Evolutionary conservation across 2,113 vertebrate species (phyloP), one percentile per base, ranked within the genome.

Genomic region (Stomatorhinus ivindoensis): DNA sequence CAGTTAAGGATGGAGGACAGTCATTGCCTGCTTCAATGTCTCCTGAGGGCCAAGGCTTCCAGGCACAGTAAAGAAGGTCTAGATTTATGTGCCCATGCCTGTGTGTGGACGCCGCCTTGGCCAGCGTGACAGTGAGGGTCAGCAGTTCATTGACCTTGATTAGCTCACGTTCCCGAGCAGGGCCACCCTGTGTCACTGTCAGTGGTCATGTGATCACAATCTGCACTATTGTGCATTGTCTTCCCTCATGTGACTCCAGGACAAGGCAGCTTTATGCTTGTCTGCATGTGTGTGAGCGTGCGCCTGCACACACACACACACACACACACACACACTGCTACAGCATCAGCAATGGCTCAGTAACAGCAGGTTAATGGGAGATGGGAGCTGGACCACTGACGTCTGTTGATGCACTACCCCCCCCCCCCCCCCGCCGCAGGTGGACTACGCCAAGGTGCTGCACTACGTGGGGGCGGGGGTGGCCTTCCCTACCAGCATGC

Each of bases 381-480:
- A 15, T 10, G 31, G 69, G 27, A 73, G 69, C 58, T 9, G 58
- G 24, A 61, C 58, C 58, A 10, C 24, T n/a, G 65, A 35, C 0
- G 15, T 39, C 15, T 76, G 31, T 31, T 11, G 31, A 39, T 39
- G 61, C 39, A 3, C 42, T 87, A n/a, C 31, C 31, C 80, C 24
- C 11, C 11, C 10, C 51, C 17, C 69, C 21, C 15, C 69, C 55
- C 39, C 51, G 83, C 39, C 31, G 0, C 92, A 97, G 97, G 97
- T 97, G 93, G 97, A 97, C 92, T 96, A 97, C 0, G 97, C 96
- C 87, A 98, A 97, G 92, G 96, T 97, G 47, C 94, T 97, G 0
- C 97, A 97, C 92, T 98, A 97, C 82, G 95, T 97, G 0, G 97
- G 97, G 0, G 97, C 97, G 0, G 97, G 97, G 0, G 96, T 97